Evolutionary conservation across 2,888 invertebrate species (phyloP).

Genomic region (Odontocolon sp.): DNA sequence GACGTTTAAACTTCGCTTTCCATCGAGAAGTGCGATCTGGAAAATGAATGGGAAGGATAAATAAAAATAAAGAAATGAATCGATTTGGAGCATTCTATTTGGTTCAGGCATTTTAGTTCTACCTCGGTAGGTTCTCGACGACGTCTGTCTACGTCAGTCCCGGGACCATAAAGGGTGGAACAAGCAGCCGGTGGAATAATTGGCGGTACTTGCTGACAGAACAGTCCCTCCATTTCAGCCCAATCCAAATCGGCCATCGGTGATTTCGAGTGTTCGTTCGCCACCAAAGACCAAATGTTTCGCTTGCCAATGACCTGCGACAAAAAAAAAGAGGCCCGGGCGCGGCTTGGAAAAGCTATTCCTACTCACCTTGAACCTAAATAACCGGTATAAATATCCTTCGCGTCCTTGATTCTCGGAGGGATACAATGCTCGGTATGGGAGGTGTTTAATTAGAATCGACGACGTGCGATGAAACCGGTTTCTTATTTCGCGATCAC

Average conservation of each 20-base stretch:
- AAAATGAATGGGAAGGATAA: constrained; percentile 65
- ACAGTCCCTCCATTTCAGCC: constrained; percentile 96
- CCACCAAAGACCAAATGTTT: constrained; percentile 96
- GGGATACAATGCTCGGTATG: constrained; percentile 37
- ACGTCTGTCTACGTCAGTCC: constrained; percentile 83
- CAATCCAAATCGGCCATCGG: constrained; percentile 94
- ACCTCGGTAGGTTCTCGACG: constrained; percentile 91
- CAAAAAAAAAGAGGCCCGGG: constrained; percentile 14
- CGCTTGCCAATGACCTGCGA: constrained; percentile 91
- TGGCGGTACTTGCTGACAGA: constrained; percentile 91
- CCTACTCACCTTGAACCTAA: constrained; percentile 60
- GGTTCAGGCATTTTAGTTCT: no score
- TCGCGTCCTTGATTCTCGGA: constrained; percentile 59
- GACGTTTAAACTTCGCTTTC: constrained; percentile 97
- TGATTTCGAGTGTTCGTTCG: constrained; percentile 91
- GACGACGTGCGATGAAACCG: constrained; percentile 3
- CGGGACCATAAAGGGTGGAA: constrained; percentile 82
- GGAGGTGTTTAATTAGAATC: constrained; percentile 35
- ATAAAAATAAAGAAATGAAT: constrained; percentile 5
- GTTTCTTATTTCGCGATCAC: background rate
- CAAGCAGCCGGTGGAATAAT: constrained; percentile 79
- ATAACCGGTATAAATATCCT: constrained; percentile 64
- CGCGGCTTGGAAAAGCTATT: constrained; percentile 53
- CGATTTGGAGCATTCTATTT: no score
- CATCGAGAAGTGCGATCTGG: constrained; percentile 93